A percentile compares a stretch with the other conserved stretches of the same genome.
These are phyloP conservation scores for Drosophila neotestacea DNA, from an alignment of 2,888 invertebrate genomes.

Conservation along the genomic window DNA sequence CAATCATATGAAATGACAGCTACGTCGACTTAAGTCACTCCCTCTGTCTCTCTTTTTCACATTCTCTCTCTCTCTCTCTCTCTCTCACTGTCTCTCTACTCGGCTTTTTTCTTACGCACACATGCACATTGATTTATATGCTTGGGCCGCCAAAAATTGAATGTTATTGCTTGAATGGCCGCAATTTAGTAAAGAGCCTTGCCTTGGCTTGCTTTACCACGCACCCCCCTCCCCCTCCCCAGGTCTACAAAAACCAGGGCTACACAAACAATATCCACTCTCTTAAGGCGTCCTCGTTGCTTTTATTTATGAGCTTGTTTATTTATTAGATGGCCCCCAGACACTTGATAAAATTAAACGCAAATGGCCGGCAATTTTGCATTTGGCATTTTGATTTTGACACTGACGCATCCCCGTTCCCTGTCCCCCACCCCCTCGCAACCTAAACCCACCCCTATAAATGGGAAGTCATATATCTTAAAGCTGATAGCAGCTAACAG, in stretches of 20 bases:
- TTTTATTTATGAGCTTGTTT: slow-evolving; percentile 77
- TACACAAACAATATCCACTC: slow-evolving; percentile 17
- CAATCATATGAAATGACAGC: slow-evolving; percentile 77
- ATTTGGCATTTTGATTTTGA: slow-evolving; percentile 70
- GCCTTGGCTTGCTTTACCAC: slow-evolving; percentile 28
- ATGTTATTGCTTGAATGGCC: slow-evolving; percentile 79
- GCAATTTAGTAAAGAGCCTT: slow-evolving; percentile 74
- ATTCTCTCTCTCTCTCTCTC: not conserved
- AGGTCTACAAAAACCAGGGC: not conserved
- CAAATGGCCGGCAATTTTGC: slow-evolving; percentile 74
- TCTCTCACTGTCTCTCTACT: not conserved
- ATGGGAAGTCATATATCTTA: slow-evolving; percentile 28
- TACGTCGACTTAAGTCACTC: slow-evolving; percentile 70
- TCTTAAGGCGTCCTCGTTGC: not conserved
- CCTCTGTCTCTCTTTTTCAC: not conserved
- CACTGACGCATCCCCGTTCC: slow-evolving; percentile 21
- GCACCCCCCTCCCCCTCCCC: too few relatives aligned
- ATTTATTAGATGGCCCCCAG: slow-evolving; percentile 76
- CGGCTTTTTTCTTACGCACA: slow-evolving; percentile 29
- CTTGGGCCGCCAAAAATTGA: slow-evolving; percentile 76
- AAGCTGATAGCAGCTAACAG: not conserved
- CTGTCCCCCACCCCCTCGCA: not conserved
- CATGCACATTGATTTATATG: slow-evolving; percentile 74
- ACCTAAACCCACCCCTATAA: not conserved
- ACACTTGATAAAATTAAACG: slow-evolving; percentile 79